Evolutionary conservation across 92 coral and sea anemone genomes (phyloP).

Genomic region (Heliopora coerulea): DNA sequence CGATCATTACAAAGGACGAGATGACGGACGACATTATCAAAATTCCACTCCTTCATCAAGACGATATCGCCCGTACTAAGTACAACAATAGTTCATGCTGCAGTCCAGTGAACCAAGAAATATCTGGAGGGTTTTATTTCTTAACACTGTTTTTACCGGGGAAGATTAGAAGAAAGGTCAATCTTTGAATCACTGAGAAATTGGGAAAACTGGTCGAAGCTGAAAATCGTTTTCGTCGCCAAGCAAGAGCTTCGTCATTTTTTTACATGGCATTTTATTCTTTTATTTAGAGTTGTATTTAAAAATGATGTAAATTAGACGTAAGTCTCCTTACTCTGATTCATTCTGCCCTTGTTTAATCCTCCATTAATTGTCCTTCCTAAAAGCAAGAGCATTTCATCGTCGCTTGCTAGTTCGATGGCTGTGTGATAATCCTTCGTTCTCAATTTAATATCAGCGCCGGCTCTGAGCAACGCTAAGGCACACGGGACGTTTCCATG

Average conservation of each 20-base stretch:
- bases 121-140: too few species aligned
- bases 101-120: too few species aligned
- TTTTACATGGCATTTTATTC: not conserved
- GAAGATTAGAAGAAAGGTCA: too few species aligned
- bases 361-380: constrained; percentile 76
- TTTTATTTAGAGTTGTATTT: not conserved
- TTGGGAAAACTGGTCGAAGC: too few species aligned
- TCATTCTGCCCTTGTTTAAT: not conserved
- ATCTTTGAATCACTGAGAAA: too few species aligned
- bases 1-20: not conserved
- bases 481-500: constrained; percentile 87
- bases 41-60: constrained; percentile 2
- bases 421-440: constrained; percentile 67
- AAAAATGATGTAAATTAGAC: constrained; percentile 15
- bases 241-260: too few species aligned
- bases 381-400: constrained; percentile 72
- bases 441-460: constrained; percentile 76
- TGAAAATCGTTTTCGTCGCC: too few species aligned
- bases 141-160: too few species aligned
- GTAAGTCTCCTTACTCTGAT: constrained; percentile 34
- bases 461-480: constrained; percentile 66
- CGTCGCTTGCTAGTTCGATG: constrained; percentile 76
- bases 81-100: not conserved
- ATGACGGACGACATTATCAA: constrained; percentile 15
- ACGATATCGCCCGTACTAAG: constrained; percentile 25